Evolutionary conservation across 37 sponge, comb jelly and placozoan species (phyloP).

Genomic region (Ephydatia muelleri): DNA sequence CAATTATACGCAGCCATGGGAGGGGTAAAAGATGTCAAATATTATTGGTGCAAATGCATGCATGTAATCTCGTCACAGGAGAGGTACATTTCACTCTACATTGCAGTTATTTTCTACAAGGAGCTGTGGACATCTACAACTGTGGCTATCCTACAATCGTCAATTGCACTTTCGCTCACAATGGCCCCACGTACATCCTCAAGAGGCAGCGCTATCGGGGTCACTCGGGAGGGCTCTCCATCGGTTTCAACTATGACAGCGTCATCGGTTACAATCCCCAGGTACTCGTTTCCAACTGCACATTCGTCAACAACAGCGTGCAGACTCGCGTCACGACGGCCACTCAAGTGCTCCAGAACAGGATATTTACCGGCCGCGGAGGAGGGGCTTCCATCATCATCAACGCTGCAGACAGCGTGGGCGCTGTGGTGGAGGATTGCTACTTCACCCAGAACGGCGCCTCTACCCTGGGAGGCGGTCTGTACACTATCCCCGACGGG

Average conservation of each 20-base stretch:
- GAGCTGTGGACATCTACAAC: constrained; percentile 53
- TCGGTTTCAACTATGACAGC: neutral
- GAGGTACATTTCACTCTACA: no score
- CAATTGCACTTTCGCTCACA: constrained; percentile 24
- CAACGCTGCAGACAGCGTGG: neutral
- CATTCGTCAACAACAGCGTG: constrained; percentile 36
- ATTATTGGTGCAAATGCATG: no score
- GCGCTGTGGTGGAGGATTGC: constrained; percentile 2
- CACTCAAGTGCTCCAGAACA: neutral
- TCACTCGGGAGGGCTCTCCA: constrained; percentile 47
- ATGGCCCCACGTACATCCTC: neutral
- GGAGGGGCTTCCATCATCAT: constrained; percentile 42
- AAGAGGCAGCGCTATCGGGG: constrained; percentile 23
- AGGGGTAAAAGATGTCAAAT: no score
- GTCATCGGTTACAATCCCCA: neutral
- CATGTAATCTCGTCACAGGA: neutral
- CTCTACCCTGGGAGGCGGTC: constrained; percentile 51
- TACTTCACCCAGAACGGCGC: constrained; percentile 50
- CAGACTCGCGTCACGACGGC: neutral
- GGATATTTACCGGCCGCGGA: constrained; percentile 30
- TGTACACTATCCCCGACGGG: constrained; percentile 29
- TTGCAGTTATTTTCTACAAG: constrained; percentile 10
- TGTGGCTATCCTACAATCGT: constrained; percentile 12
- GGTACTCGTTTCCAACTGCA: constrained; percentile 8
- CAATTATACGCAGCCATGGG: no score